Base-by-base conservation (phyloP, 1,140 invertebrate genomes). In the Ectropis grisescens region DNA sequence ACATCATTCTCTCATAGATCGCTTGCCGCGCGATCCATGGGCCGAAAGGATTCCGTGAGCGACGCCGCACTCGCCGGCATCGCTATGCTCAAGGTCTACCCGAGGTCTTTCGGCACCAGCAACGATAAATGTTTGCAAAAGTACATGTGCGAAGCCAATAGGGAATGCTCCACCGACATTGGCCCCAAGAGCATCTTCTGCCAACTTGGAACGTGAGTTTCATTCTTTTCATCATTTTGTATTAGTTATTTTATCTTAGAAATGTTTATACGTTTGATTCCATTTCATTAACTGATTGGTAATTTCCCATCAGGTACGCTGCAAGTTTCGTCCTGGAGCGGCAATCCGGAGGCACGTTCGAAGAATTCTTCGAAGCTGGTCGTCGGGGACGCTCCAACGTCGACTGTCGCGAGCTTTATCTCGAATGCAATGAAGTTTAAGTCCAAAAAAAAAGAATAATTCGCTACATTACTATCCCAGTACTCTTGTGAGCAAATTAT, bases 1-100 rank as follows among this genome's bases (percentile, higher is more conserved):
- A 94, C 93, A 4, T 95, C 93, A 14, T 95, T 96, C 84, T 94
- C 92, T 4, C 93, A 96, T 78, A 89, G 94, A 44, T 95, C 93
- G 2, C 66, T 94, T 38, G 82, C 89, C 0, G 93, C 93, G 12
- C 85, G 93, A 26, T 92, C 90, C 15, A 81, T 94, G 37, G 94
- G 94, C 38, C 89, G 86, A 65, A 92, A 92, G 54, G 93, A 95
- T 69, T 90, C 91, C 2, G 86, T 95, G 16, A 93, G 92, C 44
- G 93, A 96, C 55, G 93, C 93, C 9, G 90, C 91, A 1, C 86
- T 94, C 19, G 93, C 94, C 23, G 88, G 92, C 5, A 91, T 95
- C 50, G 87, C 92, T 19, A 91, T 95, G 88, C 81, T 94, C 40
- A 95, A 96, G 85, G 93, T 93, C 34, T 96, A 95, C 79, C 89